Percentiles rank a stretch among this genome's conserved stretches.
Conservation (phyloP, 1,140 invertebrate species). For the Zaprionus ghesquierei region DNA sequence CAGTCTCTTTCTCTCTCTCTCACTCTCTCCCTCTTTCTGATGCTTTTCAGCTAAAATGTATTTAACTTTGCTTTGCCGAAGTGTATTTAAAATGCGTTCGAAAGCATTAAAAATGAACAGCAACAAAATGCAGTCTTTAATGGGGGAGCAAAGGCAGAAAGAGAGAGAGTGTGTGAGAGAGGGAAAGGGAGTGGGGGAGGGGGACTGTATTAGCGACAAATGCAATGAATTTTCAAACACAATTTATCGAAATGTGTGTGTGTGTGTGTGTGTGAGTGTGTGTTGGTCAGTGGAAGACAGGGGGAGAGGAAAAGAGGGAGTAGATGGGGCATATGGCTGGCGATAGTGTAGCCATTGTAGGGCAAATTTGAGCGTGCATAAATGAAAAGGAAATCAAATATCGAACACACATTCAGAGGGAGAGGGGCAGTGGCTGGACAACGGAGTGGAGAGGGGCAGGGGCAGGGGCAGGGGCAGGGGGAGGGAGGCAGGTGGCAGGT, state of each 20-base stretch:
- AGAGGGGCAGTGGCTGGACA: no score
- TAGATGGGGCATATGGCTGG: no score
- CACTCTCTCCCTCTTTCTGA: no score
- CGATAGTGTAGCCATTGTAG: no score
- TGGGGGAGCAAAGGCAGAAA: no score
- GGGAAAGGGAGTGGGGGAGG: background rate
- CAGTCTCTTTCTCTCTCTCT: no score
- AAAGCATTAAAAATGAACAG: background rate
- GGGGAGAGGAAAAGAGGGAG: background rate
- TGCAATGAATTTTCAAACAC: slow-evolving; percentile 64
- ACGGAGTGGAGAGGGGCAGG: background rate
- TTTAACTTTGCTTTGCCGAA: background rate
- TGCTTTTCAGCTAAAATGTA: background rate
- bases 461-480: background rate
- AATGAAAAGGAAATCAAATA: slow-evolving; percentile 38
- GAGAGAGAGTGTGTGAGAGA: slow-evolving; percentile 11
- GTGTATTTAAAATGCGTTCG: background rate
- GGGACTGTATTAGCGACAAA: slow-evolving; percentile 17
- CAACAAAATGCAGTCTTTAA: background rate
- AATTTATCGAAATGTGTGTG: slow-evolving; percentile 38
- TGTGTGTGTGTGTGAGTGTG: slow-evolving; percentile 19
- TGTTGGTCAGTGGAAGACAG: background rate
- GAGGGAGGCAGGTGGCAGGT: background rate
- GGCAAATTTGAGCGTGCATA: slow-evolving; percentile 36
- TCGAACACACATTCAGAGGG: background rate